These are phyloP conservation scores for Drosophila parabipectinata DNA, from an alignment of 1,140 invertebrate species.

Conservation along the genomic window DNA sequence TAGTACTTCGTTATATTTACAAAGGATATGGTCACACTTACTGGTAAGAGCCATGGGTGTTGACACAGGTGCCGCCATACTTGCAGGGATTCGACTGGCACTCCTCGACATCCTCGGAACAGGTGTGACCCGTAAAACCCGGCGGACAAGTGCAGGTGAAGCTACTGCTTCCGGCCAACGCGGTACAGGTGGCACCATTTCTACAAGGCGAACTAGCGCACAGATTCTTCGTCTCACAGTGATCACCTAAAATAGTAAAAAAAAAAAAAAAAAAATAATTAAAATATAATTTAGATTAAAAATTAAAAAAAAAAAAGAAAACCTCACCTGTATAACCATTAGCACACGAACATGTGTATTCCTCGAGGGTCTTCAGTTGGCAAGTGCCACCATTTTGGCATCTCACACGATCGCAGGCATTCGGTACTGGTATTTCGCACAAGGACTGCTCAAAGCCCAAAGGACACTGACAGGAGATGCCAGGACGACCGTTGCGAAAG, in stretches of 20 bases:
- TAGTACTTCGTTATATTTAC: neutral
- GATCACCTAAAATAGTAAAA: slow-evolving; percentile 86
- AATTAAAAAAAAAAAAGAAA: neutral
- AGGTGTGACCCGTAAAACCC: slow-evolving; percentile 93
- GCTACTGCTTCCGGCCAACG: slow-evolving; percentile 87
- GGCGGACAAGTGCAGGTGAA: slow-evolving; percentile 94
- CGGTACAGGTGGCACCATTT: slow-evolving; percentile 93
- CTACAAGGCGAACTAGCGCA: slow-evolving; percentile 94
- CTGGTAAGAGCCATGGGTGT: slow-evolving; percentile 95
- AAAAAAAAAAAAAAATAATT: neutral
- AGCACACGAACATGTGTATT: slow-evolving; percentile 93
- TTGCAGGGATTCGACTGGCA: slow-evolving; percentile 91
- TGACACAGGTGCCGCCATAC: slow-evolving; percentile 91
- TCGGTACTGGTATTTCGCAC: slow-evolving; percentile 95
- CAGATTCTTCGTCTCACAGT: slow-evolving; percentile 94
- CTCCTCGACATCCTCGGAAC: slow-evolving; percentile 95
- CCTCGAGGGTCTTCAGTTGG: slow-evolving; percentile 89
- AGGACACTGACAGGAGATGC: slow-evolving; percentile 94
- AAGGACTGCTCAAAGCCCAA: slow-evolving; percentile 95
- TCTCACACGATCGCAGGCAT: slow-evolving; percentile 94
- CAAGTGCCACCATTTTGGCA: slow-evolving; percentile 95
- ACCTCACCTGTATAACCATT: slow-evolving; percentile 92
- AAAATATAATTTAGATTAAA: neutral
- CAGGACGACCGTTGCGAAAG: slow-evolving; percentile 87
- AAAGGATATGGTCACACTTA: slow-evolving; percentile 85